Percentiles rank a stretch among this genome's conserved stretches.
Conservation (phyloP, 1,140 invertebrate species). For the Bradysia coprophila region DNA sequence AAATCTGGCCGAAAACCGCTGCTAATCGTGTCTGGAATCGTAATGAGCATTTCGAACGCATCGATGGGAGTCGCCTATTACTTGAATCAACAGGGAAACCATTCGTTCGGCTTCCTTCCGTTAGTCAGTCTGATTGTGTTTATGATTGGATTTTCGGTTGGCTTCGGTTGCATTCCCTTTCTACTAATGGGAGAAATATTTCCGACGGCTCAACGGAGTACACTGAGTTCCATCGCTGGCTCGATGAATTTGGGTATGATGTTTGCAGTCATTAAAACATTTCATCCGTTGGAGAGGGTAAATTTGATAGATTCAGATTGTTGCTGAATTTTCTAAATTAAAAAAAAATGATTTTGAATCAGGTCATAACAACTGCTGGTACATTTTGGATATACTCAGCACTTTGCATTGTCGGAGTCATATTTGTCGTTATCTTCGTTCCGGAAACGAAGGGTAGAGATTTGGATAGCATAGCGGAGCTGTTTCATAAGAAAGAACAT, state of each 20-base stretch:
- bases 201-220: conserved; percentile 52
- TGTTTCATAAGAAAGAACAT: no score
- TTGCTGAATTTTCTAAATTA: no score
- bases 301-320: no score
- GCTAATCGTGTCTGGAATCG: conserved; percentile 40
- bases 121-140: conserved; percentile 52
- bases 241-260: conserved; percentile 61
- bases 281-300: conserved; percentile 25
- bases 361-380: conserved; percentile 31
- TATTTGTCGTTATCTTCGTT: conserved; percentile 39
- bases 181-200: conserved; percentile 57
- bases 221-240: conserved; percentile 51
- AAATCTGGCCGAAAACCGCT: conserved; percentile 45
- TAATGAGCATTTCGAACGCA: conserved; percentile 40
- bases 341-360: neutral
- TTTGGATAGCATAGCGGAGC: conserved; percentile 34
- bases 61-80: conserved; percentile 44
- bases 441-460: conserved; percentile 53
- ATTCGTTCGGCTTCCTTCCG: conserved; percentile 36
- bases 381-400: conserved; percentile 57
- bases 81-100: conserved; percentile 20
- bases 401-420: conserved; percentile 41
- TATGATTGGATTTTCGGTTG: conserved; percentile 56
- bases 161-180: conserved; percentile 67
- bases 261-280: conserved; percentile 61